Percentiles rank a stretch among this genome's conserved stretches.
Evolutionary conservation across 2,113 vertebrate species (phyloP).

Genomic region (Rhynchomys soricoides): DNA sequence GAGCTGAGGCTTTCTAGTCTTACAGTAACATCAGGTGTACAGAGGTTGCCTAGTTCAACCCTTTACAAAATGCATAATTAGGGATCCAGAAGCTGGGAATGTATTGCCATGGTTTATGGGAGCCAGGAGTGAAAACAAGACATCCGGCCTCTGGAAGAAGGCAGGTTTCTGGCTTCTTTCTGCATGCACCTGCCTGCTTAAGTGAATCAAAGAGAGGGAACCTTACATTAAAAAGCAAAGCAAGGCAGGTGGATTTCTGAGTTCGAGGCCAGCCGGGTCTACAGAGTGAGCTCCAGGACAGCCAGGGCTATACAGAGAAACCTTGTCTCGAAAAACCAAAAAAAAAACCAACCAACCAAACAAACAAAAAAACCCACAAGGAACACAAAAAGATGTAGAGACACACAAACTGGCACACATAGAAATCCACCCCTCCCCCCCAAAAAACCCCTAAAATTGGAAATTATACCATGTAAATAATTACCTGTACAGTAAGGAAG

Average conservation of each 20-base stretch:
- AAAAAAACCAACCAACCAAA: not conserved
- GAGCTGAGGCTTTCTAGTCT: not conserved
- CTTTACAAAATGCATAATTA: not conserved
- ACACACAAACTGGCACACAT: not conserved
- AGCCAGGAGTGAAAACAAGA: not conserved
- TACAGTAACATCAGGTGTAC: not conserved
- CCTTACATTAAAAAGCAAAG: not conserved
- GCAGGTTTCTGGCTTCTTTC: not conserved
- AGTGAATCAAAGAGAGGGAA: not conserved
- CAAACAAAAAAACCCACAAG: not conserved
- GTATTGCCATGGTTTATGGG: not conserved
- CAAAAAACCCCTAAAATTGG: not conserved
- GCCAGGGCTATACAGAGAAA: not conserved
- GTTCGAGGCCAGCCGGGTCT: too few relatives aligned
- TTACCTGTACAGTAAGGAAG: not conserved
- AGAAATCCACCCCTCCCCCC: not conserved
- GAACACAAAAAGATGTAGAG: not conserved
- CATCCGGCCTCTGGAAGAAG: fast-evolving
- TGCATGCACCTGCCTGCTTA: too few relatives aligned
- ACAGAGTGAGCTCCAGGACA: too few relatives aligned
- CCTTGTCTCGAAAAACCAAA: too few relatives aligned
- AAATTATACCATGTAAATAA: not conserved
- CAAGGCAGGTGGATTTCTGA: too few relatives aligned
- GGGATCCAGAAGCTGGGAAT: not conserved
- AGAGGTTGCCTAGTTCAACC: not conserved